Base-by-base conservation (phyloP, 2,888 invertebrate genomes). In the Celastrina argiolus region DNA sequence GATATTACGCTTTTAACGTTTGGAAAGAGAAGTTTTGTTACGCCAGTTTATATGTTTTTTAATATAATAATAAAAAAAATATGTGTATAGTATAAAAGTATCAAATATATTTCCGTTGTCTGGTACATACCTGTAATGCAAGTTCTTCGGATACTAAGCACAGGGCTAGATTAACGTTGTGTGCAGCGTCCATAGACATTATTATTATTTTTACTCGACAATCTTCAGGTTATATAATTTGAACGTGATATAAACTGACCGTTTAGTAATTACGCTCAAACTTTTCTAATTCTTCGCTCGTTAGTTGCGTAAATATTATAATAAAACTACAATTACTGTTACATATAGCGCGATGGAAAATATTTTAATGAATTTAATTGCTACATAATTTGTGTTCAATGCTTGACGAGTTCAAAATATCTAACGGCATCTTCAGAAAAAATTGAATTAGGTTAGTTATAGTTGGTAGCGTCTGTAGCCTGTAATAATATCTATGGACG, bases 201-300 rank as follows among this genome's bases (percentile, higher is more conserved):
- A n/a, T n/a, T n/a, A n/a, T n/a, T n/a, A 41, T 41, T 14, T 42
- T 6, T 18, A 36, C 36, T 22, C 8, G 72, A 74, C 74, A 70
- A 66, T 66, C 22, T 65, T 59, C 16, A 28, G 18, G 39, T 61
- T 61, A 61, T 61, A 39, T 36, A 61, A 61, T 39, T 39, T 39
- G 26, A 18, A 12, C 18, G 59, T 6, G 34, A 7, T 42, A 2
- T 6, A 42, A 42, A 45, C 59, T 16, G 36, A 18, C 61, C 16
- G 18, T 26, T 61, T 61, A 61, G 22, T 36, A 36, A 18, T 16
- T 22, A 34, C 34, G 34, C 12, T 59, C 18, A 61, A 22, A 61
- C 34, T 39, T 36, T 59, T 39, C 34, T 39, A 34, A 36, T 61
- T 39, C 22, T 18, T 39, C 36, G 61, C 22, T 61, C 22, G 36